Evolutionary conservation across 2,888 invertebrate species (phyloP), one percentile per base, ranked within the genome.

Genomic region (Chrysolina oricalcia): DNA sequence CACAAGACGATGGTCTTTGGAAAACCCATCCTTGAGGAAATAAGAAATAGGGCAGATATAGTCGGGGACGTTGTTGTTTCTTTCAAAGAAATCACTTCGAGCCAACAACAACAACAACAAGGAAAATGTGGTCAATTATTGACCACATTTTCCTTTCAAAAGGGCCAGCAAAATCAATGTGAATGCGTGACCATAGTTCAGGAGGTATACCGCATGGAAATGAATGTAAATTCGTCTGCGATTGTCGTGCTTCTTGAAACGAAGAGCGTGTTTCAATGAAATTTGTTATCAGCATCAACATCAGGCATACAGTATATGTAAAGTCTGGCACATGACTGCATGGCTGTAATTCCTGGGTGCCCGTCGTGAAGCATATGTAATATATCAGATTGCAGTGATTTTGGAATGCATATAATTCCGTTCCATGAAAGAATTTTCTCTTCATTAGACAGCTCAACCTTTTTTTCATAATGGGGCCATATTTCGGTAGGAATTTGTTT

Each of bases 101-200:
- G 67, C 78, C 74, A 78, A 35, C 70, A 63, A 75, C 69, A 27
- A 74, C 77, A 23, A 77, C 64, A 27, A 77, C 59, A 13, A n/a
- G n/a, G n/a, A n/a, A n/a, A n/a, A n/a, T n/a, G n/a, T n/a, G n/a
- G n/a, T n/a, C n/a, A n/a, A n/a, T n/a, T n/a, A 81, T 59, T 41
- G 78, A 15, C 80, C 78, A 80, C 81, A 87, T 79, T 85, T 86
- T 59, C 80, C 83, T 79, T 65, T 77, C 11, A 67, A 74, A 67
- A 41, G 79, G 72, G 64, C 83, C 35, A 21, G n/a, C n/a, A n/a
- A n/a, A n/a, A n/a, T n/a, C n/a, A n/a, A n/a, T n/a, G n/a, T n/a
- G n/a, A n/a, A n/a, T n/a, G n/a, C n/a, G n/a, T n/a, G n/a, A n/a
- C n/a, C n/a, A n/a, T n/a, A n/a, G n/a, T n/a, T n/a, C n/a, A n/a